Conservation (phyloP, 2,797 vertebrate genomes). For the Labeo calbasu region DNA sequence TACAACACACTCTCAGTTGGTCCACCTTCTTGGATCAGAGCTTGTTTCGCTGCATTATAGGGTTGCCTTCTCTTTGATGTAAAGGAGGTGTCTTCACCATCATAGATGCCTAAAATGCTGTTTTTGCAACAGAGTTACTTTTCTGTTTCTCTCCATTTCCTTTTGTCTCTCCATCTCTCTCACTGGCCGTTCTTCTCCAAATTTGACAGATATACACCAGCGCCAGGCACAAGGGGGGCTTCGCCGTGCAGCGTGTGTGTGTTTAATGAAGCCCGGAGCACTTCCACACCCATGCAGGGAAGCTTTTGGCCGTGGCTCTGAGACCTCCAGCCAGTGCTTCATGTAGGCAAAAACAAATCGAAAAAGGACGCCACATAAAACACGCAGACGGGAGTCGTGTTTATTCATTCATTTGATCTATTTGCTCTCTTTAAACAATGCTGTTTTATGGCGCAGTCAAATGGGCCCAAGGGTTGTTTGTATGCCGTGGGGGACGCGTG, state of each 20-base stretch:
- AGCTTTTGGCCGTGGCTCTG: slow-evolving; percentile 69
- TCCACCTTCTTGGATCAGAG: slow-evolving; percentile 1
- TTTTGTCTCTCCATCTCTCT: slow-evolving; percentile 7
- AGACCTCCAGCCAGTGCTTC: slow-evolving; percentile 74
- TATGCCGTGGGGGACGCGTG: neutral
- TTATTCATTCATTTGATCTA: slow-evolving; percentile 77
- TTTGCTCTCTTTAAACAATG: slow-evolving; percentile 79
- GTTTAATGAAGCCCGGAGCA: slow-evolving; percentile 71
- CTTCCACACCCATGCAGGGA: slow-evolving; percentile 66
- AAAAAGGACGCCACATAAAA: slow-evolving; percentile 83
- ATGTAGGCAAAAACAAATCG: slow-evolving; percentile 75
- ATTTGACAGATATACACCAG: slow-evolving; percentile 65
- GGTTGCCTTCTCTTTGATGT: neutral
- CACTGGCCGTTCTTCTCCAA: slow-evolving; percentile 16
- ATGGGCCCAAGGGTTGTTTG: slow-evolving; percentile 46
- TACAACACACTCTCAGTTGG: neutral
- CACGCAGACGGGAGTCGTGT: slow-evolving; percentile 72
- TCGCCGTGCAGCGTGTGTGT: slow-evolving; percentile 58
- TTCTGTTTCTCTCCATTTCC: neutral
- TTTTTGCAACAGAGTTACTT: neutral
- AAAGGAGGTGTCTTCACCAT: neutral
- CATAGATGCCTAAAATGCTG: neutral
- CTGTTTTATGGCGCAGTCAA: slow-evolving; percentile 51
- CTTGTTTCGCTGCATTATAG: neutral
- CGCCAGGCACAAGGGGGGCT: slow-evolving; percentile 58